These are phyloP conservation scores for Zapus hudsonius DNA, from an alignment of 2,113 vertebrate genomes.

Conservation along the genomic window DNA sequence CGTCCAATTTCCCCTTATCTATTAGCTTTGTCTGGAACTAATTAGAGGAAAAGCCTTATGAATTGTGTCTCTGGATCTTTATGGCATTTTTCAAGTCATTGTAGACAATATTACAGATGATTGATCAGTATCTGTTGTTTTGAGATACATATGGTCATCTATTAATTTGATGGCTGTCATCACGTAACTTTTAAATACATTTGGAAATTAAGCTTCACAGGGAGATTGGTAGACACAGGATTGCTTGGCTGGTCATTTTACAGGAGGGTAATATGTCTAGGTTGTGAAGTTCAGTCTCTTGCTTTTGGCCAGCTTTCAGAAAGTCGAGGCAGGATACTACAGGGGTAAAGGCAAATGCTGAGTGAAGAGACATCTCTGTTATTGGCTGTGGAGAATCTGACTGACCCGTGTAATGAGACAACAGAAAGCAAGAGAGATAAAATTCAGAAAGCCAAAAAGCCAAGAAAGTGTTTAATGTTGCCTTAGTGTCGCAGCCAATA, in stretches of 20 bases:
- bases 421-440: conserved; percentile 26
- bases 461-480: conserved; percentile 56
- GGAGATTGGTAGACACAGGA: conserved; percentile 15
- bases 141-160: conserved; percentile 33
- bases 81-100: conserved; percentile 45
- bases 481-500: conserved; percentile 51
- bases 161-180: conserved; percentile 61
- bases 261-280: neutral
- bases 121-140: conserved; percentile 43
- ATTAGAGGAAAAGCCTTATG: conserved; percentile 59
- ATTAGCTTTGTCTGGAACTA: conserved; percentile 63
- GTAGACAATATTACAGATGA: conserved; percentile 32
- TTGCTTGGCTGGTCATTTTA: conserved; percentile 32
- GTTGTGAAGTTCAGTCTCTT: neutral
- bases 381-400: neutral
- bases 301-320: neutral
- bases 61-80: conserved; percentile 18
- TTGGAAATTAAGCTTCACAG: conserved; percentile 34
- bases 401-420: neutral
- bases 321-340: neutral
- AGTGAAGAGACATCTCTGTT: neutral
- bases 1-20: conserved; percentile 32
- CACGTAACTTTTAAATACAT: conserved; percentile 35
- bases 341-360: neutral
- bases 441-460: neutral